Percentiles rank a stretch among this genome's conserved stretches.
Evolutionary conservation across 37 sponge, comb jelly and placozoan genomes (phyloP).

Genomic region (Dysidea cf. avara): DNA sequence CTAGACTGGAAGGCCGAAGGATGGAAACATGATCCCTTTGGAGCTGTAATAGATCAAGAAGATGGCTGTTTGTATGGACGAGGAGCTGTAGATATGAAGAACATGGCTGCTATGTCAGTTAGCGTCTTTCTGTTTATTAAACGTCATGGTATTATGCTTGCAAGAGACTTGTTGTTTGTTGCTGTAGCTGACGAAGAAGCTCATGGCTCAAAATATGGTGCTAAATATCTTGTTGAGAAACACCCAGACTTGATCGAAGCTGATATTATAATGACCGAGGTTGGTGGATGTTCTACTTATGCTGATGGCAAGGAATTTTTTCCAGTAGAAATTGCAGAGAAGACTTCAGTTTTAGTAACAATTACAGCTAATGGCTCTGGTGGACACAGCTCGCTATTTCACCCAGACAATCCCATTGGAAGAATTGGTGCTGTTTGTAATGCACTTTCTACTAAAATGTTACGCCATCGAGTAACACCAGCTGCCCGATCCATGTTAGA

Average conservation of each 20-base stretch:
- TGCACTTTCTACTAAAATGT: constrained; percentile 33
- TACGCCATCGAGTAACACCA: constrained; percentile 55
- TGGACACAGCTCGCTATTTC: constrained; percentile 60
- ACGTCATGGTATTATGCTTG: constrained; percentile 34
- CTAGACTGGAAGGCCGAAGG: constrained; percentile 74
- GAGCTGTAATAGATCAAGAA: constrained; percentile 75
- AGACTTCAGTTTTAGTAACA: constrained; percentile 41
- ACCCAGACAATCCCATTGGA: constrained; percentile 70
- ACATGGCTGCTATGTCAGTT: constrained; percentile 84
- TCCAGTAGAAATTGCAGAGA: constrained; percentile 73
- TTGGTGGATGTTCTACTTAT: constrained; percentile 67
- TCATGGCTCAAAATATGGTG: constrained; percentile 56
- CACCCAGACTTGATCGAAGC: constrained; percentile 70
- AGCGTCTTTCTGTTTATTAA: constrained; percentile 63
- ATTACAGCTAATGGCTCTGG: constrained; percentile 67
- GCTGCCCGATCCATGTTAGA: constrained; percentile 45
- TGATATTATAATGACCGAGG: constrained; percentile 75
- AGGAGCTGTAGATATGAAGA: constrained; percentile 85
- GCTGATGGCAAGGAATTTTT: constrained; percentile 40
- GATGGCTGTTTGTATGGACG: constrained; percentile 87
- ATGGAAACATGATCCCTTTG: constrained; percentile 81
- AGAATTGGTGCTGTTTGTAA: constrained; percentile 47
- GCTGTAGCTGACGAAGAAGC: constrained; percentile 81
- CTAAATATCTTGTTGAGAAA: constrained; percentile 72
- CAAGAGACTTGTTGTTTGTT: constrained; percentile 76